A percentile compares a stretch with the other conserved stretches of the same genome.
These are phyloP conservation scores for Aphodius sticticus DNA, from an alignment of 2,888 invertebrate genomes.

Conservation along the genomic window DNA sequence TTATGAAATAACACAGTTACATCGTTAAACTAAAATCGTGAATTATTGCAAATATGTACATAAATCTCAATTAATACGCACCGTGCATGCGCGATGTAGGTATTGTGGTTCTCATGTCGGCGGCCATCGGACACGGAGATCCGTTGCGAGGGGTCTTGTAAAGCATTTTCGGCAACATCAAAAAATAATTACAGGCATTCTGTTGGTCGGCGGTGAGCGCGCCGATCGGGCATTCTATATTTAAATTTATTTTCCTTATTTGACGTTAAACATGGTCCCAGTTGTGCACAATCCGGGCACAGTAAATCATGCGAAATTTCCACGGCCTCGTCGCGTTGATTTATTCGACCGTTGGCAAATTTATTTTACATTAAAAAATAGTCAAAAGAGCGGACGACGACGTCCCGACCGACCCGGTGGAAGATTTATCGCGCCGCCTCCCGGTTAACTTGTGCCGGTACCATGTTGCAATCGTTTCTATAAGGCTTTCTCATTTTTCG, in stretches of 20 bases:
- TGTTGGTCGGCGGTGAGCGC: conserved; percentile 5
- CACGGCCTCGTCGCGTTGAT: conserved; percentile 30
- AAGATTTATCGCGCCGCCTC: not conserved
- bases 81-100: not conserved
- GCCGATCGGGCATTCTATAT: conserved; percentile 29
- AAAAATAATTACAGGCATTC: conserved; percentile 20
- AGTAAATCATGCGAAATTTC: conserved; percentile 38
- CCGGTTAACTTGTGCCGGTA: not conserved
- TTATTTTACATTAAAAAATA: conserved; percentile 39
- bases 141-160: conserved; percentile 23
- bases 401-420: conserved; percentile 1
- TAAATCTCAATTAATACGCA: not conserved
- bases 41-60: not conserved
- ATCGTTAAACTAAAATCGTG: not conserved
- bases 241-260: conserved; percentile 39
- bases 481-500: conserved; percentile 18
- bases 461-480: not conserved
- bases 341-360: conserved; percentile 37
- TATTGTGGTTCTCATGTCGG: not conserved
- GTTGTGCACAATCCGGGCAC: conserved; percentile 20
- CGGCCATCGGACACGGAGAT: not conserved
- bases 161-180: conserved; percentile 26
- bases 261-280: conserved; percentile 37
- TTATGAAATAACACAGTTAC: not conserved
- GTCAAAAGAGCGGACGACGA: conserved; percentile 24